Percentiles rank a stretch among this genome's conserved stretches.
phyloP scores from a whole-genome alignment of 1,140 invertebrate genomes.

The Nephotettix cincticeps region DNA sequence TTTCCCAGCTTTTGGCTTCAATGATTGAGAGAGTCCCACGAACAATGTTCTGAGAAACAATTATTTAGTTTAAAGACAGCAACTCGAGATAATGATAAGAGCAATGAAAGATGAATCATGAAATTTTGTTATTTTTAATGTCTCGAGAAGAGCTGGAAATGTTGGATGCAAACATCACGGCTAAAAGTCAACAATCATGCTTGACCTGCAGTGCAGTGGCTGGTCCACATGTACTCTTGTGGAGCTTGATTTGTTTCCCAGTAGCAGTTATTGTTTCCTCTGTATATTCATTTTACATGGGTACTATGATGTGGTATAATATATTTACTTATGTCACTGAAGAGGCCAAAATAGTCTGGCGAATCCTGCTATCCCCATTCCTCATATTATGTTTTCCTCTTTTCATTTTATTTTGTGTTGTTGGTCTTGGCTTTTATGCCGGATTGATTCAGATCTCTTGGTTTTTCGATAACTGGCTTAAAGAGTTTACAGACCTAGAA shows the following conservation, averaged over 20 bases:
- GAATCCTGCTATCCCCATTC: slow-evolving; percentile 62
- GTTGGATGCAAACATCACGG: slow-evolving; percentile 61
- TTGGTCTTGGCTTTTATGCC: slow-evolving; percentile 66
- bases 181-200: slow-evolving; percentile 46
- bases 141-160: slow-evolving; percentile 67
- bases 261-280: slow-evolving; percentile 62
- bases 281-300: slow-evolving; percentile 71
- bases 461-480: slow-evolving; percentile 64
- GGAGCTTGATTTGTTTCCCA: slow-evolving; percentile 65
- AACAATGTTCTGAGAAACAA: too few relatives aligned
- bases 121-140: too few relatives aligned
- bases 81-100: too few relatives aligned
- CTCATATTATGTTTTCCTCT: slow-evolving; percentile 71
- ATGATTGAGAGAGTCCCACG: too few relatives aligned
- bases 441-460: slow-evolving; percentile 67
- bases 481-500: slow-evolving; percentile 70
- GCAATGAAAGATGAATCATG: too few relatives aligned
- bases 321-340: slow-evolving; percentile 69
- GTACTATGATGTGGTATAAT: slow-evolving; percentile 76
- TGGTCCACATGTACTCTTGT: slow-evolving; percentile 66
- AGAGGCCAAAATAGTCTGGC: slow-evolving; percentile 61
- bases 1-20: too few relatives aligned
- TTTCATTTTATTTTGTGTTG: slow-evolving; percentile 62
- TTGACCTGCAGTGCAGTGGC: slow-evolving; percentile 54
- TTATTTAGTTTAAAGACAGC: too few relatives aligned